Conservation (phyloP, 2,113 vertebrate genomes). For the Gyps fulvus region DNA sequence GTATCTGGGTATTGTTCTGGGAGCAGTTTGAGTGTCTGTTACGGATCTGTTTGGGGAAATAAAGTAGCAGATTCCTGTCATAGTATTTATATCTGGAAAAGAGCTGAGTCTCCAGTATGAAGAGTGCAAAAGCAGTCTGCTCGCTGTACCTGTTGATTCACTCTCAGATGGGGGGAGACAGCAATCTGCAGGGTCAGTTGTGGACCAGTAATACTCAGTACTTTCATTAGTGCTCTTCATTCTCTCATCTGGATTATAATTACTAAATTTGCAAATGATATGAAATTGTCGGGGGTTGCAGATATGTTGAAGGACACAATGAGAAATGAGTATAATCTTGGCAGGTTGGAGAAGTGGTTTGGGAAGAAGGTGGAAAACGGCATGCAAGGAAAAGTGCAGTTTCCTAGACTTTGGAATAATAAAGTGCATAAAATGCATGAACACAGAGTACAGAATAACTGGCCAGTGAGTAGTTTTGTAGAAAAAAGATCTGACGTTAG, state of each 20-base stretch:
- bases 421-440: not conserved
- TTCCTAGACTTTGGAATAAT: not conserved
- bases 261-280: not conserved
- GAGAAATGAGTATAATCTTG: not conserved
- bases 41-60: not conserved
- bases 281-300: not conserved
- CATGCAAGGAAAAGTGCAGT: not conserved
- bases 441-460: not conserved
- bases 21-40: not conserved
- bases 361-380: not conserved
- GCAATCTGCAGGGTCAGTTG: not conserved
- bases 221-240: not conserved
- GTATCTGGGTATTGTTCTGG: not conserved
- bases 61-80: not conserved
- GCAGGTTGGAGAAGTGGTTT: not conserved
- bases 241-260: not conserved
- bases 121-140: not conserved
- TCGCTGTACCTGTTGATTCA: accelerated
- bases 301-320: not conserved
- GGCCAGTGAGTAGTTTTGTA: not conserved
- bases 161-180: not conserved
- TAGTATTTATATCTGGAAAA: not conserved
- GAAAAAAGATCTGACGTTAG: not conserved
- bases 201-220: not conserved
- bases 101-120: not conserved